A percentile compares a stretch with the other conserved stretches of the same genome.
Evolutionary conservation across 2,797 vertebrate species (phyloP).

Genomic region (Coracias cyanogaster): DNA sequence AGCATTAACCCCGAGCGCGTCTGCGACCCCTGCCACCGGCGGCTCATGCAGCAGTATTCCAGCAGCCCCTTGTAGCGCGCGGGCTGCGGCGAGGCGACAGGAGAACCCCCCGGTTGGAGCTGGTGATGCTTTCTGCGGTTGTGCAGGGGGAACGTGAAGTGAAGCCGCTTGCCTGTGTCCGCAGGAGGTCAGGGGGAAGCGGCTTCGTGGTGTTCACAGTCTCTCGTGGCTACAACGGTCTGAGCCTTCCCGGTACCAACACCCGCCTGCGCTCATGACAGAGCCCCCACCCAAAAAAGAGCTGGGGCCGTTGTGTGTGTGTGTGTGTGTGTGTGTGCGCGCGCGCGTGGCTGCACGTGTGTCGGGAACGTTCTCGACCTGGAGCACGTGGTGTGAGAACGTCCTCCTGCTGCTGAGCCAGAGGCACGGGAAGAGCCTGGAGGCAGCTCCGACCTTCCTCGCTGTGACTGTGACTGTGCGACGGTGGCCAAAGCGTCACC

Average conservation of each 20-base stretch:
- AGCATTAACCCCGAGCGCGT: constrained; percentile 90
- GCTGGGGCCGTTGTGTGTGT: no score
- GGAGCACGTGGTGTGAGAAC: no score
- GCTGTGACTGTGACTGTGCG: neutral
- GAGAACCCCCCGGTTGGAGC: fast-evolving
- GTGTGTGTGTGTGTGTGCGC: no score
- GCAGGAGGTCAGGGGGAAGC: neutral
- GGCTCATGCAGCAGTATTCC: constrained; percentile 88
- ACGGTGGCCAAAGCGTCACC: neutral
- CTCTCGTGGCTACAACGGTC: neutral
- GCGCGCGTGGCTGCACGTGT: fast-evolving
- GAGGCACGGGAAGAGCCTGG: neutral
- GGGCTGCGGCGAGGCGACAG: neutral
- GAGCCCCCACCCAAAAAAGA: neutral
- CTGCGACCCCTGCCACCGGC: constrained; percentile 85
- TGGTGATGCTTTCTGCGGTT: neutral
- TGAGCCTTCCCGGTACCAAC: neutral
- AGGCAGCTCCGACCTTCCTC: neutral
- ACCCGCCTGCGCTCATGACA: neutral
- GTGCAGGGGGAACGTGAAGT: neutral
- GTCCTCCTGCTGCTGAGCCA: no score
- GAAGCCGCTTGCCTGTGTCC: neutral
- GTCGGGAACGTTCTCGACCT: fast-evolving
- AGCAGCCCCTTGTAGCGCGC: constrained; percentile 83
- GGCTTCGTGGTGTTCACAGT: neutral